phyloP scores from a whole-genome alignment of 2,797 vertebrate species.

The Arnoldichthys spilopterus region DNA sequence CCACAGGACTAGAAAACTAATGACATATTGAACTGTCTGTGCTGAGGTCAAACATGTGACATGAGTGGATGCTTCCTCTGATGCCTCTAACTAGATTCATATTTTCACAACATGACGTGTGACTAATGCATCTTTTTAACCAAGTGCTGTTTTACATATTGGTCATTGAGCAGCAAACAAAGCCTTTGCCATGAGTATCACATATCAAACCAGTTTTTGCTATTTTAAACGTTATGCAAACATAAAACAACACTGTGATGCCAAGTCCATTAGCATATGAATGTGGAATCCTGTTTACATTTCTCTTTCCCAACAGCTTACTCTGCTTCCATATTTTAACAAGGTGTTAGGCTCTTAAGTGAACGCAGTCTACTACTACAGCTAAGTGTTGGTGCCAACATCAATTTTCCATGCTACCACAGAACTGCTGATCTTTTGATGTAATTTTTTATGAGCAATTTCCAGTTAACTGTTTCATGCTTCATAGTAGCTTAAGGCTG shows the following conservation, averaged over 20 bases:
- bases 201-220: background rate
- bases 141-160: conserved; percentile 1
- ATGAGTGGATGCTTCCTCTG: conserved; percentile 46
- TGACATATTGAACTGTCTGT: conserved; percentile 79
- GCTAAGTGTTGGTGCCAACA: conserved; percentile 44
- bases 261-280: conserved; percentile 6
- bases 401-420: conserved; percentile 51
- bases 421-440: conserved; percentile 66
- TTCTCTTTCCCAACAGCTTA: conserved; percentile 27
- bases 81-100: conserved; percentile 3
- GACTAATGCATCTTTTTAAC: background rate
- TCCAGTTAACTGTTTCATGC: conserved; percentile 60
- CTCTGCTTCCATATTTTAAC: conserved; percentile 57
- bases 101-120: conserved; percentile 9
- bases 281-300: background rate
- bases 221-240: background rate
- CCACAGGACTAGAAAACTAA: conserved; percentile 57
- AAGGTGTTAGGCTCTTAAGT: conserved; percentile 63
- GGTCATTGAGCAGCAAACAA: too few species aligned
- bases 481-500: conserved; percentile 46
- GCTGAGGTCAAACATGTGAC: conserved; percentile 69
- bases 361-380: conserved; percentile 41
- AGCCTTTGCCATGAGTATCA: background rate
- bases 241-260: too few species aligned
- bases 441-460: conserved; percentile 68